phyloP scores from a whole-genome alignment of 2,888 invertebrate species.

The Pterostichus niger region DNA sequence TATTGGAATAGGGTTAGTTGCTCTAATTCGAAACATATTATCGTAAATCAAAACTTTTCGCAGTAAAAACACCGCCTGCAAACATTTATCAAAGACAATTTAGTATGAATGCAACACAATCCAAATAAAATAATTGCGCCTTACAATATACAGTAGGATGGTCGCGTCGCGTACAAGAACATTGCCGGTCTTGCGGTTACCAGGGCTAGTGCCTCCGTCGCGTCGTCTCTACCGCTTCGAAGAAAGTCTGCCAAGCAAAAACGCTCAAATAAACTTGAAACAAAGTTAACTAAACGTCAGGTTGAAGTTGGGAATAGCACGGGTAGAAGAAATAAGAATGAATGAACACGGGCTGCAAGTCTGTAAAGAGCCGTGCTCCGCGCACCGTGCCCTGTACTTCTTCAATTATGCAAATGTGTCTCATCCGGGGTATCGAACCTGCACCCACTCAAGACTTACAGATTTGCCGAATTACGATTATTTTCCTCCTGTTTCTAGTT shows the following conservation, averaged over 20 bases:
- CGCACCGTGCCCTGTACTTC: slow-evolving; percentile 72
- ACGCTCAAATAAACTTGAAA: slow-evolving; percentile 71
- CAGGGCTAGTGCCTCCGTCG: background rate
- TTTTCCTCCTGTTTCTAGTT: slow-evolving; percentile 19
- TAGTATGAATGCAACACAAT: slow-evolving; percentile 36
- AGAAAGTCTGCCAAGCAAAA: slow-evolving; percentile 37
- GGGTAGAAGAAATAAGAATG: slow-evolving; percentile 73
- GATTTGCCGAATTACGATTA: background rate
- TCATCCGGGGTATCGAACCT: slow-evolving; percentile 54
- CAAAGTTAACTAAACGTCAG: slow-evolving; percentile 74
- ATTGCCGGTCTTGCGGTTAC: slow-evolving; percentile 14
- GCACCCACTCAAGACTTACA: background rate
- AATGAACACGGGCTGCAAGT: slow-evolving; percentile 71
- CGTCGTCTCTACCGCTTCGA: background rate
- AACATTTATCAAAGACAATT: slow-evolving; percentile 53
- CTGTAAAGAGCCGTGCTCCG: slow-evolving; percentile 71
- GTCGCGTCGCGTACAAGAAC: slow-evolving; percentile 22
- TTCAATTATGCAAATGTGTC: slow-evolving; percentile 75
- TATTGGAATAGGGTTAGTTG: slow-evolving; percentile 18
- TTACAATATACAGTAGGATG: slow-evolving; percentile 21
- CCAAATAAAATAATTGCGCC: slow-evolving; percentile 45
- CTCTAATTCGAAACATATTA: slow-evolving; percentile 36
- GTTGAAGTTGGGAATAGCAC: slow-evolving; percentile 73
- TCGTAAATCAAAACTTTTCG: slow-evolving; percentile 39
- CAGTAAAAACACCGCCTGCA: slow-evolving; percentile 14